These are phyloP conservation scores for Manis pentadactyla DNA, from an alignment of 2,797 vertebrate species.

Conservation along the genomic window DNA sequence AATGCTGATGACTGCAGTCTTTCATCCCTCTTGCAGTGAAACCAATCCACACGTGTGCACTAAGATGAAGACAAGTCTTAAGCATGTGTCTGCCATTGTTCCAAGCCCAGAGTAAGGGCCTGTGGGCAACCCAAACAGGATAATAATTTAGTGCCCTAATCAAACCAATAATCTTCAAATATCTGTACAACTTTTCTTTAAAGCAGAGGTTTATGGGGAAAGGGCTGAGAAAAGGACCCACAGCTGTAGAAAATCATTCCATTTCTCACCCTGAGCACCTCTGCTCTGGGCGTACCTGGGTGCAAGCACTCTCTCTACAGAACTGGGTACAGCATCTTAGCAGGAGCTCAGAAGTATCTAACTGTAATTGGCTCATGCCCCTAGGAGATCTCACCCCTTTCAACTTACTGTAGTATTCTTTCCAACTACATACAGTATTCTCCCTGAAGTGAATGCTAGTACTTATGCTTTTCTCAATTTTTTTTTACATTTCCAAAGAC, in stretches of 20 bases:
- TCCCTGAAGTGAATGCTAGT: neutral
- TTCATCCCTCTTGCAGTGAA: neutral
- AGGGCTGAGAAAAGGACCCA: neutral
- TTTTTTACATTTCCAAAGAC: neutral
- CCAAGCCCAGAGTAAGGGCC: neutral
- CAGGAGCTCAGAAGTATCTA: neutral
- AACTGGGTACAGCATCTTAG: neutral
- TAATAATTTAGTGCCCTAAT: neutral
- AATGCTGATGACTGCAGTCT: neutral
- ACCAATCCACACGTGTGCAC: neutral
- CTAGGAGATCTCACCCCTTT: neutral
- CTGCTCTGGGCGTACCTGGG: neutral
- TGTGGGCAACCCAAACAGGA: neutral
- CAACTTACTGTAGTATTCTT: neutral
- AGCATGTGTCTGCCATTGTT: neutral
- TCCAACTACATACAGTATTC: neutral
- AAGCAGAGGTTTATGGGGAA: neutral
- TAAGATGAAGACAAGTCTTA: neutral
- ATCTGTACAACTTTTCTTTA: neutral
- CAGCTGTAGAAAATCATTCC: neutral
- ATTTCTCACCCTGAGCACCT: neutral
- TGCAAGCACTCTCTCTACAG: neutral
- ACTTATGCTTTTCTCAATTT: neutral
- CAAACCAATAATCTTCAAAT: neutral
- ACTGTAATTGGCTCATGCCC: neutral